phyloP scores from a whole-genome alignment of 2,113 vertebrate species.

The Gadus macrocephalus region DNA sequence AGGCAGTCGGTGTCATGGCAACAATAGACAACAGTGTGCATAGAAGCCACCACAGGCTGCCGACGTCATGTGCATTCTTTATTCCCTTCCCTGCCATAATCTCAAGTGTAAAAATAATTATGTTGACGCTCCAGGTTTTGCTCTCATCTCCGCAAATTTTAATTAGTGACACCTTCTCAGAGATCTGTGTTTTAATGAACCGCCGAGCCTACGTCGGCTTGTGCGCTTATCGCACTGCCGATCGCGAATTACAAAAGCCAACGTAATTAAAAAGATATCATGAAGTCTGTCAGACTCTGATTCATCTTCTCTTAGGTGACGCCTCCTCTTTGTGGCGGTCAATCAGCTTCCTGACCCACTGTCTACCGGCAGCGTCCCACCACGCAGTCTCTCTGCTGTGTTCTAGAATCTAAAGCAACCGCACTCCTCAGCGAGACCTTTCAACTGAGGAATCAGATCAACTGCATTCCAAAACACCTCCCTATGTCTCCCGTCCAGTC shows the following conservation, averaged over 20 bases:
- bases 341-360: slow-evolving; percentile 35
- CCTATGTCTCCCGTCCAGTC: too few relatives aligned
- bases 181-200: slow-evolving; percentile 66
- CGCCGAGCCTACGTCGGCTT: slow-evolving; percentile 45
- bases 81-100: neutral
- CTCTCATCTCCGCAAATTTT: slow-evolving; percentile 53
- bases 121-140: neutral
- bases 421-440: too few relatives aligned
- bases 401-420: too few relatives aligned
- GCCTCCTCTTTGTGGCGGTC: slow-evolving; percentile 54
- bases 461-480: too few relatives aligned
- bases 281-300: slow-evolving; percentile 64
- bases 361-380: slow-evolving; percentile 2
- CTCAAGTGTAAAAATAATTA: neutral
- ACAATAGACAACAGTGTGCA: too few relatives aligned
- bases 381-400: neutral
- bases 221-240: slow-evolving; percentile 37
- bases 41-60: neutral
- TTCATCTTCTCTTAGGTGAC: slow-evolving; percentile 62
- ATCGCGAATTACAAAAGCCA: slow-evolving; percentile 62
- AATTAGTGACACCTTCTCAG: slow-evolving; percentile 60
- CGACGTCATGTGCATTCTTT: neutral
- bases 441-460: too few relatives aligned
- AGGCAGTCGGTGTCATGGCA: too few relatives aligned
- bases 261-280: slow-evolving; percentile 75